Percentiles rank a stretch among this genome's conserved stretches.
Evolutionary conservation across 2,888 invertebrate species (phyloP).

Genomic region (Azorinus chamasolen): DNA sequence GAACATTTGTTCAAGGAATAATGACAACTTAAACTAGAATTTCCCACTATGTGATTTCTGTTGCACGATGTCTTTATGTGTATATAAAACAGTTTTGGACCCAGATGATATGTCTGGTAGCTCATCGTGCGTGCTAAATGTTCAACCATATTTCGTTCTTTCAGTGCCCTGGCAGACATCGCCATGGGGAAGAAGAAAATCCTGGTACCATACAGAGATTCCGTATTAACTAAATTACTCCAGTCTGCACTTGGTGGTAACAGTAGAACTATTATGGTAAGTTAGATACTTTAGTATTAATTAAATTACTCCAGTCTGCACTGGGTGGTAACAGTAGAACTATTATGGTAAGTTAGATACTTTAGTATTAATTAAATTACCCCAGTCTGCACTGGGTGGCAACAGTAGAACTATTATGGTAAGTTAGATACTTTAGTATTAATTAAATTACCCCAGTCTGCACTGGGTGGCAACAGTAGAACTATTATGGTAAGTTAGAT

Average conservation of each 20-base stretch:
- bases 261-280: constrained; percentile 79
- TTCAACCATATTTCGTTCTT: background rate
- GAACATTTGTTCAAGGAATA: too few relatives aligned
- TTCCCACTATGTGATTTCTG: too few relatives aligned
- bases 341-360: constrained; percentile 79
- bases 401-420: constrained; percentile 81
- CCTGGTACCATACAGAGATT: constrained; percentile 80
- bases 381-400: constrained; percentile 78
- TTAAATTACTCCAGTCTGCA: constrained; percentile 77
- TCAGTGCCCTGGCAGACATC: constrained; percentile 76
- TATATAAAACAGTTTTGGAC: too few relatives aligned
- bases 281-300: constrained; percentile 47
- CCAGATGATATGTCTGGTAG: too few relatives aligned
- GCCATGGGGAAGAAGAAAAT: constrained; percentile 79
- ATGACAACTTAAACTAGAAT: too few relatives aligned
- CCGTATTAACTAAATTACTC: constrained; percentile 79
- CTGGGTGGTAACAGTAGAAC: constrained; percentile 79
- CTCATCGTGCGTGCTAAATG: too few relatives aligned
- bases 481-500: too few relatives aligned
- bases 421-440: too few relatives aligned
- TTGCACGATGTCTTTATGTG: too few relatives aligned
- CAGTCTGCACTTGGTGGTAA: constrained; percentile 79
- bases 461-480: too few relatives aligned
- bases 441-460: too few relatives aligned
- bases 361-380: constrained; percentile 78